Evolutionary conservation across 2,888 invertebrate genomes (phyloP), one percentile per base, ranked within the genome.

Genomic region (Pyrrhia umbra): DNA sequence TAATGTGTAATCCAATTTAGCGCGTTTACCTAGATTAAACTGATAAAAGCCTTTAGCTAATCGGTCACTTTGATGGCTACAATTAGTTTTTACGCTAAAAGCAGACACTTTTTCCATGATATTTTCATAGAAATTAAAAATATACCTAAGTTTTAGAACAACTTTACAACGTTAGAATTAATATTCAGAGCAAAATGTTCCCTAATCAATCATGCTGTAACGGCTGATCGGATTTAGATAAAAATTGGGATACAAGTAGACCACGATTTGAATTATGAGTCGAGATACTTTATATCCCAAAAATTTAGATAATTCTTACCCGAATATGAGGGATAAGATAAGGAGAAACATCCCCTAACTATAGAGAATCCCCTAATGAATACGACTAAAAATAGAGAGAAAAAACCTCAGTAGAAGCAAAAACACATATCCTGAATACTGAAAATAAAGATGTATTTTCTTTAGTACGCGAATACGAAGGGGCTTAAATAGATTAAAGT

Each of bases 1-100:
- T 72, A 75, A 77, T 66, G 67, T 72, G 21, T 78, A 77, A 79
- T 75, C 68, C 78, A 78, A 77, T 79, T 80, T 65, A 77, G 68
- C 45, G 16, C 64, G 68, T 71, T 78, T 79, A 75, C 66, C 50
- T 79, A 76, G 77, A 78, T 77, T 79, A 79, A 55, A 76, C 52
- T 61, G 74, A 64, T 77, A 77, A 79, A 63, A 65, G 55, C 40
- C 30, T 59, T 34, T 25, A 6, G 25, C 56, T 65, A 76, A 77
- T 79, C 61, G 52, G 55, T 61, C 64, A 77, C 56, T 63, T 47
- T 65, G 64, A 68, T 58, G 64, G 57, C 45, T 58, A 60, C 65
- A 58, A 66, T 78, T 75, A 65, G 57, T 64, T 71, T 68, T 68
- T 50, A 71, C 54, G 54, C 25, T 43, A 21, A 50, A 6, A 34